Conservation (phyloP, 2,797 vertebrate genomes). For the Sparidentex hasta region DNA sequence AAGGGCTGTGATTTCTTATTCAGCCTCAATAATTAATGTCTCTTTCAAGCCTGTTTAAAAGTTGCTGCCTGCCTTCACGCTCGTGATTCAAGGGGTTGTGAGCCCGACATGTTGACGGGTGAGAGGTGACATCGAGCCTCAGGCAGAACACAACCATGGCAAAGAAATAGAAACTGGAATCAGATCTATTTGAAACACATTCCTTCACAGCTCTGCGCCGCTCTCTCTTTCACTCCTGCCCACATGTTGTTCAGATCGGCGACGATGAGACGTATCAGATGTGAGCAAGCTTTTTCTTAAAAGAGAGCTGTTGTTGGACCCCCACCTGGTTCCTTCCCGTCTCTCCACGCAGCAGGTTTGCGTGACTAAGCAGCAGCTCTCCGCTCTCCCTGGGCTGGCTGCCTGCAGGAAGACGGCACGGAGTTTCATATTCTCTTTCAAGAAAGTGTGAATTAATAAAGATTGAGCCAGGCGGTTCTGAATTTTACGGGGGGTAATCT, state of each 20-base stretch:
- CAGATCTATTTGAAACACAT: slow-evolving; percentile 25
- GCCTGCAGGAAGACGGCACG: slow-evolving; percentile 47
- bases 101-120: slow-evolving; percentile 52
- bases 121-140: slow-evolving; percentile 61
- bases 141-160: slow-evolving; percentile 42
- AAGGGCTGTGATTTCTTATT: slow-evolving; percentile 43
- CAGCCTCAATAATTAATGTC: slow-evolving; percentile 58
- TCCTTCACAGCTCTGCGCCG: slow-evolving; percentile 4
- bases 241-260: slow-evolving; percentile 17
- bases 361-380: slow-evolving; percentile 49
- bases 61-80: slow-evolving; percentile 35
- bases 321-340: slow-evolving; percentile 59
- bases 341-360: slow-evolving; percentile 50
- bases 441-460: slow-evolving; percentile 61
- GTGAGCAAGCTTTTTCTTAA: slow-evolving; percentile 38
- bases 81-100: slow-evolving; percentile 49
- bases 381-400: slow-evolving; percentile 36
- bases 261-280: slow-evolving; percentile 27
- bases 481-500: slow-evolving; percentile 22
- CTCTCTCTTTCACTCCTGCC: slow-evolving; percentile 1
- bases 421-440: slow-evolving; percentile 59
- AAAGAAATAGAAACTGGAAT: slow-evolving; percentile 26
- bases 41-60: slow-evolving; percentile 52
- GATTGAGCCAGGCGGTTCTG: slow-evolving; percentile 40
- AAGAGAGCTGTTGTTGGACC: slow-evolving; percentile 49